Evolutionary conservation across 2,888 invertebrate genomes (phyloP).

Genomic region (Biston stratarius): DNA sequence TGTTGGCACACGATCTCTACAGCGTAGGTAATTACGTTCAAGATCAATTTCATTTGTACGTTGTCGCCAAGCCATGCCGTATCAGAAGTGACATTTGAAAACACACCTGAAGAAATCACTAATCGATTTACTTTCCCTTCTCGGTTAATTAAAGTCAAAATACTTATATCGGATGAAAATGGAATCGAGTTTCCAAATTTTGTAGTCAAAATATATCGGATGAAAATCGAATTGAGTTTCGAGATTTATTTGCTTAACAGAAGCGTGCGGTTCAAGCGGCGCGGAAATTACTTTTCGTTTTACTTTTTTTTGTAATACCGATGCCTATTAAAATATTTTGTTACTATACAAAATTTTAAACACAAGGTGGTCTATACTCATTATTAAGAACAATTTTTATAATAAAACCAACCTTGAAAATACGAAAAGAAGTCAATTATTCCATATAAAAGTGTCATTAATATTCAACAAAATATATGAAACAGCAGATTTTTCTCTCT

Average conservation of each 20-base stretch:
- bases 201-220: constrained; percentile 22
- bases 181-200: constrained; percentile 18
- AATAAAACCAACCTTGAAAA: too few relatives aligned
- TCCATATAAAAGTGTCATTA: too few relatives aligned
- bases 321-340: background rate
- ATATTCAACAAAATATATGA: too few relatives aligned
- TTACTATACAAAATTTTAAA: too few relatives aligned
- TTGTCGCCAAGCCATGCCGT: constrained; percentile 14
- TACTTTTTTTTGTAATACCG: background rate
- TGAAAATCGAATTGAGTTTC: constrained; percentile 16
- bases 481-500: too few relatives aligned
- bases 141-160: constrained; percentile 21
- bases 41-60: constrained; percentile 27
- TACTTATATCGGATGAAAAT: constrained; percentile 25
- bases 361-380: too few relatives aligned
- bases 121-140: constrained; percentile 26
- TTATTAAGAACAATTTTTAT: too few relatives aligned
- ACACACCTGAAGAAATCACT: constrained; percentile 16
- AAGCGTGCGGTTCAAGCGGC: constrained; percentile 1
- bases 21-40: constrained; percentile 10
- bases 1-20: constrained; percentile 23
- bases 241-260: constrained; percentile 20
- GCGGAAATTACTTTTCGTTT: constrained; percentile 24
- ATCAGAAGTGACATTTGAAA: constrained; percentile 3
- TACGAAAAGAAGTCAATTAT: too few relatives aligned